Conservation (phyloP, 2,888 invertebrate genomes). For the Pollenia labialis region DNA sequence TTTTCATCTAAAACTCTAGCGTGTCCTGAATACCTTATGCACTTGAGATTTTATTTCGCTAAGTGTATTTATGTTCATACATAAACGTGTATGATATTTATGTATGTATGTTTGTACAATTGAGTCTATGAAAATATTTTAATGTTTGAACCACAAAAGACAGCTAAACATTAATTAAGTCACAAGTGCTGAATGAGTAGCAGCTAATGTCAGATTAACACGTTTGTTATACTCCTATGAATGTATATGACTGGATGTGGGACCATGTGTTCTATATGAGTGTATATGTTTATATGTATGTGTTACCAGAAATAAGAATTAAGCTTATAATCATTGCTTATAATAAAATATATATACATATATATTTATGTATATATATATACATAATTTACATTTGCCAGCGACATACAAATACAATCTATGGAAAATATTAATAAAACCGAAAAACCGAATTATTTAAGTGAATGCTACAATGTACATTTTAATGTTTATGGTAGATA, state of each 20-base stretch:
- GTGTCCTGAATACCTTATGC: too few relatives aligned
- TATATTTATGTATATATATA: neutral
- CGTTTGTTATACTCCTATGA: neutral
- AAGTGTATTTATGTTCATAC: neutral
- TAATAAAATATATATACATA: conserved; percentile 21
- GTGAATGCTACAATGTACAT: neutral
- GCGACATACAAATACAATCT: neutral
- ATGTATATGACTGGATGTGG: too few relatives aligned
- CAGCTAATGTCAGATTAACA: conserved; percentile 60
- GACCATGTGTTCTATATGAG: neutral
- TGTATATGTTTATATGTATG: neutral
- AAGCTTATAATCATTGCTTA: conserved; percentile 40
- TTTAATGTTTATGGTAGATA: conserved; percentile 17
- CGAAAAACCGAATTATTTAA: neutral
- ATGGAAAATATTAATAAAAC: neutral
- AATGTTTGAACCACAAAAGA: conserved; percentile 54
- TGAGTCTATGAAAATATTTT: conserved; percentile 49
- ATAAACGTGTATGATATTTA: neutral
- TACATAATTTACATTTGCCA: neutral
- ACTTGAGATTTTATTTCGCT: neutral
- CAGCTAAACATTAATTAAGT: conserved; percentile 64
- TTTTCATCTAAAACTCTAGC: too few relatives aligned
- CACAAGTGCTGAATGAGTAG: conserved; percentile 52
- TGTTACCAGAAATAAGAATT: conserved; percentile 5
- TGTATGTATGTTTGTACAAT: neutral